A percentile compares a stretch with the other conserved stretches of the same genome.
Evolutionary conservation across 1,140 invertebrate genomes (phyloP).

Genomic region (Rhagoletis pomonella): DNA sequence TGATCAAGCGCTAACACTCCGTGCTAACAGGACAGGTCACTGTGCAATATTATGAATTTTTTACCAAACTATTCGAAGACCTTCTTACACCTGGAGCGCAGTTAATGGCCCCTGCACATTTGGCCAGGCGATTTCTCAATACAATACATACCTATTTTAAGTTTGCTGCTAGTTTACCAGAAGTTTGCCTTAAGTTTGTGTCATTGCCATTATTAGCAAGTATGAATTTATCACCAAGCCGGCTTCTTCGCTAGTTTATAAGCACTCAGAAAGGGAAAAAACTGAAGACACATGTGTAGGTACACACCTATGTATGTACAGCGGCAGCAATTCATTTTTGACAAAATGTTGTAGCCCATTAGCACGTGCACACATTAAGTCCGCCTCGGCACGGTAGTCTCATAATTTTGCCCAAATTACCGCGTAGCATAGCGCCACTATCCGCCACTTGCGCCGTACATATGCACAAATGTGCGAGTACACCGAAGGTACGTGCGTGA

Average conservation of each 20-base stretch:
- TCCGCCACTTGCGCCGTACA: neutral
- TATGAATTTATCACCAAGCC: neutral
- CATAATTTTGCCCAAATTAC: slow-evolving; percentile 59
- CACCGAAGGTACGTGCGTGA: neutral
- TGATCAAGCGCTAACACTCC: no score
- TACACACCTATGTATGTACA: neutral
- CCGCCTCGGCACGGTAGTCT: slow-evolving; percentile 56
- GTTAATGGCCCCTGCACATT: no score
- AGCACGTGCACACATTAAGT: slow-evolving; percentile 59
- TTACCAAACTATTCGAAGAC: no score
- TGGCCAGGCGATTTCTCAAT: no score
- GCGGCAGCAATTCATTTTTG: slow-evolving; percentile 45
- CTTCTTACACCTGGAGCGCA: no score
- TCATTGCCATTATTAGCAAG: slow-evolving; percentile 10
- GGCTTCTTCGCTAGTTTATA: neutral
- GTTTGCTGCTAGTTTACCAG: no score
- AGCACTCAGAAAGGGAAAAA: slow-evolving; percentile 8
- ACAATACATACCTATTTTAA: no score
- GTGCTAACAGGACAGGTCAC: no score
- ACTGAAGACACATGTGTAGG: neutral
- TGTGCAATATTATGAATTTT: no score
- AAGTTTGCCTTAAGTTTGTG: neutral
- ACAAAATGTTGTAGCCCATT: slow-evolving; percentile 57
- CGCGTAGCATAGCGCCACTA: slow-evolving; percentile 53
- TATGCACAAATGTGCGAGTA: neutral